Percentiles rank a stretch among this genome's conserved stretches.
These are phyloP conservation scores for Noctua janthina DNA, from an alignment of 2,888 invertebrate genomes.

Conservation along the genomic window DNA sequence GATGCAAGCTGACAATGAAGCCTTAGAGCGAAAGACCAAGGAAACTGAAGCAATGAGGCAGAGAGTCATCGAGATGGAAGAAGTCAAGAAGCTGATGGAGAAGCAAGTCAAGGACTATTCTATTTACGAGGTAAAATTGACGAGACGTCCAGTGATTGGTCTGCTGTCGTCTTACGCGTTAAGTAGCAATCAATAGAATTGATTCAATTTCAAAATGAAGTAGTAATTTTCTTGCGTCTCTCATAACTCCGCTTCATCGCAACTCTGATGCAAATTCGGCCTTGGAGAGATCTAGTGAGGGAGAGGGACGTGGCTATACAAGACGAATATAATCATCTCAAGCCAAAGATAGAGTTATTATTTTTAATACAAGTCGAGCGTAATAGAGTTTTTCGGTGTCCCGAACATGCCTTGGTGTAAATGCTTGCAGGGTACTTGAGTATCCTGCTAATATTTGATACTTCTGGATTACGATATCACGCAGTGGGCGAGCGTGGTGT, in stretches of 20 bases:
- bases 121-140: conserved; percentile 88
- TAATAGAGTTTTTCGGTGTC: background rate
- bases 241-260: background rate
- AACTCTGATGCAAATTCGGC: background rate
- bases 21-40: conserved; percentile 84
- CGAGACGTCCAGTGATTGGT: background rate
- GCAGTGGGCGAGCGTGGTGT: background rate
- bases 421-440: background rate
- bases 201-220: background rate
- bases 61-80: conserved; percentile 86
- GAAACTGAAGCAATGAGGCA: conserved; percentile 88
- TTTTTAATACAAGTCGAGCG: background rate
- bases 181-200: background rate
- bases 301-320: background rate
- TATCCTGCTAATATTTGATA: background rate
- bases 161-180: background rate
- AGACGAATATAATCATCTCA: background rate
- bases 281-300: background rate
- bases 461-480: background rate
- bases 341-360: background rate
- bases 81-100: conserved; percentile 90
- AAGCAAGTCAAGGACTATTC: conserved; percentile 90
- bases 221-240: background rate
- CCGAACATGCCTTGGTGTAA: background rate
- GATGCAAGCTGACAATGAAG: conserved; percentile 88